Conservation (phyloP, 2,797 vertebrate species). For the Siniperca scherzeri region DNA sequence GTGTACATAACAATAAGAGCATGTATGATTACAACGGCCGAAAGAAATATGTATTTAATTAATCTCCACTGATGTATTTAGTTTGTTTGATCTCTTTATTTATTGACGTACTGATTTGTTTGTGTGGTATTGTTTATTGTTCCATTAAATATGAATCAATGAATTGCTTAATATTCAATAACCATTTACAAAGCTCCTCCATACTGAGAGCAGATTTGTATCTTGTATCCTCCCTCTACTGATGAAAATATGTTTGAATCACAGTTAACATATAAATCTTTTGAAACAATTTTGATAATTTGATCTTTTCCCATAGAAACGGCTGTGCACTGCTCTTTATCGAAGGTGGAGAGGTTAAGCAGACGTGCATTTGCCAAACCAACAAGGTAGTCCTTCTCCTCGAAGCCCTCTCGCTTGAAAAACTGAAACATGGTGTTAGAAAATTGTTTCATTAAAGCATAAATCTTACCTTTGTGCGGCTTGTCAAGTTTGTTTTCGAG, state of each 20-base stretch:
- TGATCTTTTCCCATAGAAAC: constrained; percentile 4
- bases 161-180: not conserved
- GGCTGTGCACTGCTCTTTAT: not conserved
- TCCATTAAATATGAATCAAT: constrained; percentile 16
- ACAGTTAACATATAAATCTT: not conserved
- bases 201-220: not conserved
- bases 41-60: not conserved
- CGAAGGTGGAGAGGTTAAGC: not conserved
- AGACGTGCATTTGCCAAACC: not conserved
- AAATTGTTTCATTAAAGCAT: not conserved
- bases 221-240: constrained; percentile 4
- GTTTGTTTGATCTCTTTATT: constrained; percentile 1
- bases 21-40: not conserved
- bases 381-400: not conserved
- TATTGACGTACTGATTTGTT: constrained; percentile 5
- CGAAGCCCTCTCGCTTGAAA: not conserved
- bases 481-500: not conserved
- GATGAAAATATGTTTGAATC: constrained; percentile 12
- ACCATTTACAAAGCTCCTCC: not conserved
- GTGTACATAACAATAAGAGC: not conserved
- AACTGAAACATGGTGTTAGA: not conserved
- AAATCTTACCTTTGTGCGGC: not conserved
- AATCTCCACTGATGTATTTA: not conserved
- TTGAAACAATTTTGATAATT: not conserved
- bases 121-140: not conserved